Base-by-base conservation (phyloP, 2,888 invertebrate species). In the Sphinx pinastri region DNA sequence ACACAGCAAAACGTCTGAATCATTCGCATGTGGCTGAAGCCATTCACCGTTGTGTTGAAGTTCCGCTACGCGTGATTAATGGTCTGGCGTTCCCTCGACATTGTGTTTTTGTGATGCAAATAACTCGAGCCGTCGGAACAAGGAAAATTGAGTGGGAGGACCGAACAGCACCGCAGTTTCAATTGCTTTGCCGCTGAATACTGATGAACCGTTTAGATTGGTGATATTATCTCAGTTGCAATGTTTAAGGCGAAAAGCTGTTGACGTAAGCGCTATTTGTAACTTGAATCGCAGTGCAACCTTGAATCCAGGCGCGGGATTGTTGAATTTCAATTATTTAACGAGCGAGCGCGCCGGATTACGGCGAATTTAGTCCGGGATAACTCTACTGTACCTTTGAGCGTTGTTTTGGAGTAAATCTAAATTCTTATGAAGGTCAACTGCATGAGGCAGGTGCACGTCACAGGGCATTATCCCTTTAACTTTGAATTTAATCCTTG, bases 41-140 rank as follows among this genome's bases (percentile, higher is more conserved):
- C 84, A 89, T 92, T 91, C 90, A 89, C 84, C 83, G 83, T 83
- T 84, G 85, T 82, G 84, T 84, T 85, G 86, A 84, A 90, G 90
- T 91, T 88, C 89, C 89, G 88, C 85, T 87, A 86, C 87, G 86
- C 84, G 91, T 93, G 93, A 93, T 93, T 93, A 93, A 93, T 93
- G 90, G 90, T 89, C 88, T 84, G 87, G 89, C 90, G 88, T 88
- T 90, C 92, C 89, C 91, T 84, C 91, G 89, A 93, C 92, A 92
- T 92, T 91, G 91, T 92, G 93, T 93, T 93, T 93, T 93, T 93
- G 93, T 93, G 92, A 93, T 93, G 93, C 93, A 93, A 93, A 93
- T 93, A 91, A 92, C 91, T 92, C 88, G 88, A 91, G 89, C 89
- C 89, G 89, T 89, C 92, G 92, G 91, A 92, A 92, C 92, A 91